Conservation (phyloP, 2,113 vertebrate genomes). For the Bambusicola thoracicus region DNA sequence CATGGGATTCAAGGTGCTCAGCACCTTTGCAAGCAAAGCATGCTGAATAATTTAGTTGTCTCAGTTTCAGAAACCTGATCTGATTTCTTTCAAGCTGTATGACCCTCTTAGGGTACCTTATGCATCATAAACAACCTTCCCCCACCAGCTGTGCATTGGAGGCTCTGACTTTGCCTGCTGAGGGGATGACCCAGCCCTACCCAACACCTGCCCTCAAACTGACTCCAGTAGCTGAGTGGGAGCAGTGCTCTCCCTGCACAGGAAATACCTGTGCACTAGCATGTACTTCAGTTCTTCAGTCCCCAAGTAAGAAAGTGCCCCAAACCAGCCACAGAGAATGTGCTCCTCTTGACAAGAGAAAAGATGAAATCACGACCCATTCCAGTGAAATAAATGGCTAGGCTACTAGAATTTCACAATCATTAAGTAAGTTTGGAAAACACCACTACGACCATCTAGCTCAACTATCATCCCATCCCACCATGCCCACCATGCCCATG, state of each 20-base stretch:
- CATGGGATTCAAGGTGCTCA: not conserved
- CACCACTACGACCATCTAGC: too few species aligned
- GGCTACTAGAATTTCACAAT: not conserved
- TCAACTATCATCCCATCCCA: too few species aligned
- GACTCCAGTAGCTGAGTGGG: not conserved
- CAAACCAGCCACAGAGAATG: not conserved
- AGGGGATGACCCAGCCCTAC: not conserved
- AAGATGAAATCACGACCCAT: not conserved
- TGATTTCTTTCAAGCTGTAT: not conserved
- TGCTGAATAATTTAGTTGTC: conserved; percentile 27
- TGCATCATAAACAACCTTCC: not conserved
- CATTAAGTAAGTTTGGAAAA: too few species aligned
- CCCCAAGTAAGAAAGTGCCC: not conserved
- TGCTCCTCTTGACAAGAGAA: not conserved
- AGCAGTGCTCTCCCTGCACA: not conserved
- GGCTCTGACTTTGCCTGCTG: not conserved
- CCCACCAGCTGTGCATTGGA: not conserved
- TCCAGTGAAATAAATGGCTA: not conserved
- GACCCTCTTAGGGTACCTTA: not conserved
- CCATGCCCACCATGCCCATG: too few species aligned
- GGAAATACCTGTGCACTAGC: not conserved
- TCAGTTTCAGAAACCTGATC: conserved; percentile 12
- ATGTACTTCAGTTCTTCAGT: not conserved
- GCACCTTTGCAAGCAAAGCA: not conserved
- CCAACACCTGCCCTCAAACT: not conserved